Percentiles rank a stretch among this genome's conserved stretches.
Evolutionary conservation across 2,113 vertebrate genomes (phyloP).

Genomic region (Tretioscincus oriximinensis): DNA sequence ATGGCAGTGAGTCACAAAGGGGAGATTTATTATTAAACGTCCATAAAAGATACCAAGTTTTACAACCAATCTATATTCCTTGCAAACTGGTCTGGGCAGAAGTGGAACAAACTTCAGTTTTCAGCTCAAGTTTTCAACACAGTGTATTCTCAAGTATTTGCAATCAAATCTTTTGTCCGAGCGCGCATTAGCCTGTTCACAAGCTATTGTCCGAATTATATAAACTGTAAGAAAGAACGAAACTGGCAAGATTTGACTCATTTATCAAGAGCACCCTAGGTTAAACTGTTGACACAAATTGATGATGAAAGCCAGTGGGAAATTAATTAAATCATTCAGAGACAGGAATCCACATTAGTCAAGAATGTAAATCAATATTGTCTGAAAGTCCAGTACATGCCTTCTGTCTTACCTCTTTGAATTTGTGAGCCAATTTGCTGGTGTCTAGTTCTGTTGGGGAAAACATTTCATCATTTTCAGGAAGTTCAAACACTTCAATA

Average conservation of each 20-base stretch:
- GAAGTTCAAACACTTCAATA: constrained; percentile 96
- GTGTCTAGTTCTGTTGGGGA: constrained; percentile 93
- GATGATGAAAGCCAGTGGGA: background rate
- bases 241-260: background rate
- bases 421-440: constrained; percentile 94
- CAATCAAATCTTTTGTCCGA: background rate
- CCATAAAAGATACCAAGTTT: no score
- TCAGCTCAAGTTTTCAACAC: no score
- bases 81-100: background rate
- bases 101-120: background rate
- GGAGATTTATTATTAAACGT: no score
- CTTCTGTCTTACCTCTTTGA: constrained; percentile 85
- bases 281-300: background rate
- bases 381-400: background rate
- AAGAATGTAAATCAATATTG: constrained; percentile 2
- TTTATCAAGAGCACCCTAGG: background rate
- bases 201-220: background rate
- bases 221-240: background rate
- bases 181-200: background rate
- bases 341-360: background rate
- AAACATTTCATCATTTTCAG: constrained; percentile 92
- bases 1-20: no score
- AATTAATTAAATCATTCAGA: constrained; percentile 7
- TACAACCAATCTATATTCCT: no score
- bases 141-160: background rate